Percentiles rank a stretch among this genome's conserved stretches.
These are phyloP conservation scores for Tetragnatha montana DNA, from an alignment of 2,888 invertebrate species.

Conservation along the genomic window DNA sequence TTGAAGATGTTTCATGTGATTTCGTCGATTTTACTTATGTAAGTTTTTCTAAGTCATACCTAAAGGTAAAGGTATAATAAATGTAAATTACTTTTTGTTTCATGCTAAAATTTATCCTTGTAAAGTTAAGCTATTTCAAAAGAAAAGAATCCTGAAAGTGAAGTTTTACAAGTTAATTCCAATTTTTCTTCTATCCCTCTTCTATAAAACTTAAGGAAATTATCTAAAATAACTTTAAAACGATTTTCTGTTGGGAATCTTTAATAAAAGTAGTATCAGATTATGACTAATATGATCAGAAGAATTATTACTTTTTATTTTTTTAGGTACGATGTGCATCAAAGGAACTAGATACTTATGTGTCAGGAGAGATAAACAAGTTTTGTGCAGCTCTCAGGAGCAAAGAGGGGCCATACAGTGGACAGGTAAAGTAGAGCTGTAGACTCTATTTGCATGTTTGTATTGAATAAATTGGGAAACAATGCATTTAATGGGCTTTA, in stretches of 20 bases:
- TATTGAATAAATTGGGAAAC: too few species aligned
- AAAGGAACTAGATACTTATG: constrained; percentile 77
- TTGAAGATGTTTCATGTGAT: constrained; percentile 97
- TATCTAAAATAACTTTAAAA: too few species aligned
- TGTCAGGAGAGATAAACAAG: constrained; percentile 83
- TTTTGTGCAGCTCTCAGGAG: constrained; percentile 77
- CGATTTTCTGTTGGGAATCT: too few species aligned
- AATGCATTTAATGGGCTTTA: too few species aligned
- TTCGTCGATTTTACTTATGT: constrained; percentile 98
- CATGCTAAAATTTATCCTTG: neutral
- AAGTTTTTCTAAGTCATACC: constrained; percentile 74
- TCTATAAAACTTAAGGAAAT: too few species aligned
- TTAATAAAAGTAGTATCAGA: too few species aligned
- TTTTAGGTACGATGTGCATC: constrained; percentile 88
- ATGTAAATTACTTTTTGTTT: neutral
- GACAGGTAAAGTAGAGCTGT: constrained; percentile 76
- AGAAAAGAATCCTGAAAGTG: constrained; percentile 73
- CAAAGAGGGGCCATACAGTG: constrained; percentile 74
- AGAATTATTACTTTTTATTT: neutral
- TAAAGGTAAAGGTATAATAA: neutral
- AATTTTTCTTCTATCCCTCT: too few species aligned
- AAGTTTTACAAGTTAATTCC: too few species aligned
- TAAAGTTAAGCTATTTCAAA: constrained; percentile 88
- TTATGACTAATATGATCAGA: too few species aligned
- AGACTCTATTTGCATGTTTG: too few species aligned